These are phyloP conservation scores for Papilio machaon DNA, from an alignment of 1,140 invertebrate species.

Conservation along the genomic window DNA sequence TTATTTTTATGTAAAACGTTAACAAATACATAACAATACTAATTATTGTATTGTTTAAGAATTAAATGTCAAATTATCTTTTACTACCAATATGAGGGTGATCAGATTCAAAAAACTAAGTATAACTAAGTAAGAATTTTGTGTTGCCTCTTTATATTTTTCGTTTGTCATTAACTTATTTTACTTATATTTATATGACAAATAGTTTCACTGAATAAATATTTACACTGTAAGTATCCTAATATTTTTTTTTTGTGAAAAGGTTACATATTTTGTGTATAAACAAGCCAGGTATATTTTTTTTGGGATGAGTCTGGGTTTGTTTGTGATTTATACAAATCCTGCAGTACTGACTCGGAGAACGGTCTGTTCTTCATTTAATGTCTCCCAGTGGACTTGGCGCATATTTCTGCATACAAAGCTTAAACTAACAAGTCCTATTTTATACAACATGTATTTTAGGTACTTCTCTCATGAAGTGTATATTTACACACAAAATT, in stretches of 20 bases:
- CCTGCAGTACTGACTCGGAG: background rate
- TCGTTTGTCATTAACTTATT: no score
- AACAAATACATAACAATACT: background rate
- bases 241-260: no score
- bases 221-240: no score
- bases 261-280: background rate
- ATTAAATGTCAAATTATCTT: background rate
- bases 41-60: background rate
- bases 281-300: background rate
- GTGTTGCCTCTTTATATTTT: no score
- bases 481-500: background rate
- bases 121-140: no score
- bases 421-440: background rate
- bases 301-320: background rate
- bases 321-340: conserved; percentile 24
- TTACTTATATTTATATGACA: no score
- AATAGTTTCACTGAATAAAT: no score
- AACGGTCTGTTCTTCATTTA: conserved; percentile 31
- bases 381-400: conserved; percentile 24
- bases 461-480: background rate
- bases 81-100: background rate
- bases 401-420: background rate
- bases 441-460: background rate
- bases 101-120: no score
- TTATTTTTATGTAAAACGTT: background rate